Evolutionary conservation across 2,888 invertebrate species (phyloP).

Genomic region (Sialis lutaria): DNA sequence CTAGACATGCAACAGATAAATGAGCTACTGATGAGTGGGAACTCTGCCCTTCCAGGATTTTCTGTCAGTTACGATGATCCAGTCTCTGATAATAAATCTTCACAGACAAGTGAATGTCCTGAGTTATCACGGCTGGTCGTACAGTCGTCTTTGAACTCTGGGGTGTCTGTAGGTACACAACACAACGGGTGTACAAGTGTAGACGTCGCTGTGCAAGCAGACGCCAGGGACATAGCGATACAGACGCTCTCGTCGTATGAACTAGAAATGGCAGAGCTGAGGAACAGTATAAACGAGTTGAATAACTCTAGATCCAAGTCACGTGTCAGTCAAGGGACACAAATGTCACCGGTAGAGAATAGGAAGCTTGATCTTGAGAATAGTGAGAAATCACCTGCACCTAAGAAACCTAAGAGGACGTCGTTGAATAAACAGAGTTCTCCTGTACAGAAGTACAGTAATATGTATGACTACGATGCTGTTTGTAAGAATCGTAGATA

Average conservation of each 20-base stretch:
- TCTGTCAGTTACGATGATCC: constrained; percentile 21
- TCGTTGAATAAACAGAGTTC: constrained; percentile 10
- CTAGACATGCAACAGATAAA: constrained; percentile 27
- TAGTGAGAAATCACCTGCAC: constrained; percentile 15
- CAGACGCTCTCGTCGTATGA: constrained; percentile 21
- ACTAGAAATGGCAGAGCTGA: constrained; percentile 8
- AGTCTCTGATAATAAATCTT: constrained; percentile 17
- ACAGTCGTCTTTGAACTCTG: constrained; percentile 28
- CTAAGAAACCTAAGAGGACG: constrained; percentile 13
- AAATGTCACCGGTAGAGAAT: constrained; percentile 12
- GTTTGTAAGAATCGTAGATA: not conserved
- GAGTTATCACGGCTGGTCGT: constrained; percentile 26
- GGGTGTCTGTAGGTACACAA: constrained; percentile 26
- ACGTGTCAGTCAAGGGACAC: constrained; percentile 10
- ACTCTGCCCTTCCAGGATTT: constrained; percentile 19
- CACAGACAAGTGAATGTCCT: constrained; percentile 22
- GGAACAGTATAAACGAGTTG: constrained; percentile 8
- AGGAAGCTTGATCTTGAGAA: constrained; percentile 14
- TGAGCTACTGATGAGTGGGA: constrained; percentile 21
- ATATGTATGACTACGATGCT: not conserved
- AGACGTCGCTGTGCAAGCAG: constrained; percentile 39
- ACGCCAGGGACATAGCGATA: constrained; percentile 31
- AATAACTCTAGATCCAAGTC: constrained; percentile 11
- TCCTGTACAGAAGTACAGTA: not conserved
- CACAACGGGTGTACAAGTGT: constrained; percentile 17